Evolutionary conservation across 2,113 vertebrate species (phyloP).

Genomic region (Columbina picui): DNA sequence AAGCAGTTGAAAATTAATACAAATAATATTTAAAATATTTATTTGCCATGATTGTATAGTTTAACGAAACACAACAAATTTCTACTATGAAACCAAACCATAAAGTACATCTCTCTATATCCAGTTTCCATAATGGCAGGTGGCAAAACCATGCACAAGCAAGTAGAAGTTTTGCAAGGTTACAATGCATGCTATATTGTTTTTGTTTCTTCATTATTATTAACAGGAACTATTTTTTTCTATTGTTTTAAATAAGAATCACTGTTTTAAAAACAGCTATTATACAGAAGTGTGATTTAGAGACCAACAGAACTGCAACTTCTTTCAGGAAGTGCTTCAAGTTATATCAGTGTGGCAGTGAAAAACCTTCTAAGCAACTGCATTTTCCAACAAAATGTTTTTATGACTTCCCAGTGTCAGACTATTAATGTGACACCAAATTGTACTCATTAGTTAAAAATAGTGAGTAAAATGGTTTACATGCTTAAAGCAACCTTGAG

Average conservation of each 20-base stretch:
- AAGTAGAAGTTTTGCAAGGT: not conserved
- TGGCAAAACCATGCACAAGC: not conserved
- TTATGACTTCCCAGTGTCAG: conserved; percentile 13
- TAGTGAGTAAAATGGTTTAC: not conserved
- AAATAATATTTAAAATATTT: not conserved
- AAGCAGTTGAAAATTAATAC: not conserved
- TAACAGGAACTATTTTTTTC: not conserved
- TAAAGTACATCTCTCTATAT: fast-evolving
- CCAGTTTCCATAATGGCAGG: not conserved
- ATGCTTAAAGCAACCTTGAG: conserved; percentile 43
- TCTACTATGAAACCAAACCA: fast-evolving
- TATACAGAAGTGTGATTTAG: not conserved
- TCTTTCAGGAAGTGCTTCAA: not conserved
- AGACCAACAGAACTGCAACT: not conserved
- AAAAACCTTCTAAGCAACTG: not conserved
- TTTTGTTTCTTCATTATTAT: not conserved
- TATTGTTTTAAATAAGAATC: not conserved
- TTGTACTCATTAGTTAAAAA: conserved; percentile 36
- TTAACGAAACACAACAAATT: not conserved
- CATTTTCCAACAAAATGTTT: not conserved
- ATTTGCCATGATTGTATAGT: not conserved
- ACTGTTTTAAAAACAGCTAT: not conserved
- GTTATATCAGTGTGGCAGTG: not conserved
- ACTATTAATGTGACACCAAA: conserved; percentile 30
- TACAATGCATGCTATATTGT: not conserved